Evolutionary conservation across 2,113 vertebrate species (phyloP), one percentile per base, ranked within the genome.

Genomic region (Myodes glareolus): DNA sequence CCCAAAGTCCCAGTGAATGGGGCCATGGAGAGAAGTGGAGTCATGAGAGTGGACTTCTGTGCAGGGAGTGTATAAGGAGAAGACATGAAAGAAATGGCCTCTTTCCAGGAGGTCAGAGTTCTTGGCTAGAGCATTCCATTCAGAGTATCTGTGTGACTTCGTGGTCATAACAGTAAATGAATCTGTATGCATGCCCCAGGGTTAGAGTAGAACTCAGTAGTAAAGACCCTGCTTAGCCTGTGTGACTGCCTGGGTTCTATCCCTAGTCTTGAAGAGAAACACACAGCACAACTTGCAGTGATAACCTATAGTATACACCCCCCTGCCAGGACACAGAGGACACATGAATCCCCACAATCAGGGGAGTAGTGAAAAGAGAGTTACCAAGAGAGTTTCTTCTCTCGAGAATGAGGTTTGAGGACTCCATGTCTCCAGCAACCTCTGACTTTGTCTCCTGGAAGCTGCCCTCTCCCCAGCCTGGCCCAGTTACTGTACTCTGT

Each of bases 221-320:
- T 19, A 88, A 52, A 73, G 36, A 50, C 14, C 70, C 25, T 73
- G 50, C 23, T 68, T 75, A 31, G 50, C 87, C 31, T 58, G 27
- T 39, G 13, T 10, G 47, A 55, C 23, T 55, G 36, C 68, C 68
- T 58, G 50, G 33, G 36, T 73, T 73, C 87, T 55, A 31, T 39
- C 7, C 14, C 25, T 17, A 73, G 14, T 36, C 19, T 55, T 61
- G 21, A 82, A 98, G 98, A 96, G 99, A 97, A 98, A 98, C 98
- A 98, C 98, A 99, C 98, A 99, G 96, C 94, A 93, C 97, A 98
- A 92, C 65, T 96, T 82, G 81, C 82, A 92, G 96, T 36, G 97
- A 98, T 97, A 98, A 98, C 98, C 98, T 98, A 98, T 98, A 98
- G 97, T 97, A 97, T 98, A 98, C 94, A 98, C 98, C 97, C 98